Conservation (phyloP, 2,113 vertebrate genomes). For the Vulpes lagopus region DNA sequence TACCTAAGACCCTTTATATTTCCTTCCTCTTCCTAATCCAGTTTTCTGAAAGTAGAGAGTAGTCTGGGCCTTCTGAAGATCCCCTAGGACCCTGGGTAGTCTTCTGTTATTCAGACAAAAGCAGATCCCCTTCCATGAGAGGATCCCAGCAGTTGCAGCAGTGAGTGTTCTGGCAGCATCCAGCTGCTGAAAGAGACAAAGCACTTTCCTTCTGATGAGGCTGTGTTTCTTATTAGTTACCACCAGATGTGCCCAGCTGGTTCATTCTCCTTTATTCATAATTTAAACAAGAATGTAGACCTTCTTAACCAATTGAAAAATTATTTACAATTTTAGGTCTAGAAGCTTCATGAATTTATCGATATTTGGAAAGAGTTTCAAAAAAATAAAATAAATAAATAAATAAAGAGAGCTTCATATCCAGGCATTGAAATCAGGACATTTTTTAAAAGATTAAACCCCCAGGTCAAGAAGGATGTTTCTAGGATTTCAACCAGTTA, state of each 20-base stretch:
- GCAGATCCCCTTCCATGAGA: not conserved
- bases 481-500: not conserved
- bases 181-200: not conserved
- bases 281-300: not conserved
- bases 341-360: not conserved
- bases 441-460: not conserved
- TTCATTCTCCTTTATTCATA: not conserved
- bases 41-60: not conserved
- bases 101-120: not conserved
- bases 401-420: not conserved
- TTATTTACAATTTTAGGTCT: constrained; percentile 26
- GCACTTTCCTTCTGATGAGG: not conserved
- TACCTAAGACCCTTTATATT: not conserved
- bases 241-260: not conserved
- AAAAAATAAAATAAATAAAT: too few species aligned
- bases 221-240: not conserved
- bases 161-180: not conserved
- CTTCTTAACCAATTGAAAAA: not conserved
- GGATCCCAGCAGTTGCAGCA: not conserved
- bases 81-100: not conserved
- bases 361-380: not conserved
- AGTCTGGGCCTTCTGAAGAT: not conserved
- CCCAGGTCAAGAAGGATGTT: not conserved
- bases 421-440: not conserved
- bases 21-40: not conserved